Base-by-base conservation (phyloP, 2,113 vertebrate species). In the Catharus bicknelli region DNA sequence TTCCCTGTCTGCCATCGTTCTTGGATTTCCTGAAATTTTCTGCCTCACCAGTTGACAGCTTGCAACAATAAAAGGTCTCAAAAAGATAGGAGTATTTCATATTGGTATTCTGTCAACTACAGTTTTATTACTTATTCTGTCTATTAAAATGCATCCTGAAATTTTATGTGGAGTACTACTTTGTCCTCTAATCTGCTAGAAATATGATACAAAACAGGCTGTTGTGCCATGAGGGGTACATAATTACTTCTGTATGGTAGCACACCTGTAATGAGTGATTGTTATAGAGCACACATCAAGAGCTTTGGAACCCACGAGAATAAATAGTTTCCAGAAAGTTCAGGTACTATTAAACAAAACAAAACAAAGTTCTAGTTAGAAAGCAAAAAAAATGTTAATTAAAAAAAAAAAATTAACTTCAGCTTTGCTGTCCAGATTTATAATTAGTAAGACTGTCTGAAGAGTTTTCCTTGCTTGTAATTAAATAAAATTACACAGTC, bases 241-340 rank as follows among this genome's bases (percentile, higher is more conserved):
- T 29, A 80, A 55, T 50, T 75, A 32, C 13, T 82, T 69, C 57
- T 82, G 26, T 20, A 59, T 75, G 68, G 26, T 32, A 61, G 36
- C 25, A 40, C 43, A 78, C 17, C 45, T 83, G 40, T 34, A 53
- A 69, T n/a, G 54, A 70, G 13, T 45, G 32, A 68, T 70, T 3
- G 2, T 78, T 82, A 6, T 1, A 72, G 40, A 15, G 32, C 57
- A 36, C 5, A 13, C 14, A 19, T 19, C 0, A 0, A 73, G 42
- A 40, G 43, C n/a, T 53, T 57, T 40, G 27, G 47, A 70, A 81
- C 29, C 16, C 42, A 43, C 66, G 17, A 75, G 40, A 82, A 82
- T 43, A 40, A 64, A 79, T 29, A 45, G 7, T 30, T 84, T 79
- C 48, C 57, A 89, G 91, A 79, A 90, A 87, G 32, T 58, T 9